Conservation (phyloP, 1,140 invertebrate genomes). For the Cheumatopsyche charites region DNA sequence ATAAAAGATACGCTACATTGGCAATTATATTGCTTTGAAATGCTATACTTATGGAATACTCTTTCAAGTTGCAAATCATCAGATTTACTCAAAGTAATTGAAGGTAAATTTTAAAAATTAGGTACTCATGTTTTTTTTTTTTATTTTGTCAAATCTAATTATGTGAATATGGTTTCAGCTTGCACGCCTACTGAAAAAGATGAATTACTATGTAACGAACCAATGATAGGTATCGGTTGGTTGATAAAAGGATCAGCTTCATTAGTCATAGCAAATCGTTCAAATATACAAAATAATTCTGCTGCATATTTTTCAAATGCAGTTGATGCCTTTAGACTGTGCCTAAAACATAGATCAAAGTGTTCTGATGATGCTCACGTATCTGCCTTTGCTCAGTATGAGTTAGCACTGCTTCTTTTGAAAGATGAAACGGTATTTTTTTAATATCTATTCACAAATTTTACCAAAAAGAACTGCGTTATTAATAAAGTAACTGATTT, state of each 20-base stretch:
- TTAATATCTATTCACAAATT: background rate
- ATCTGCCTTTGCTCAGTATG: conserved; percentile 72
- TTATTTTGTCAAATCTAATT: no score
- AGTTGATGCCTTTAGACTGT: conserved; percentile 60
- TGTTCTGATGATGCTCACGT: conserved; percentile 65
- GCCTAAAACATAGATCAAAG: conserved; percentile 56
- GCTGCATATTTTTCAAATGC: conserved; percentile 54
- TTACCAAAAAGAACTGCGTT: background rate
- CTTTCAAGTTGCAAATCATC: conserved; percentile 66
- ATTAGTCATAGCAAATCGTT: conserved; percentile 55
- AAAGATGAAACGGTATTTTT: conserved; percentile 59
- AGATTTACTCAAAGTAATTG: conserved; percentile 59
- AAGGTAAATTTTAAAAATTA: conserved; percentile 51
- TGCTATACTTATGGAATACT: conserved; percentile 76
- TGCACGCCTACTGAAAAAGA: conserved; percentile 56
- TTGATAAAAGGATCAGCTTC: conserved; percentile 63
- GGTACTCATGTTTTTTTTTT: no score
- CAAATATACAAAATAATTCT: conserved; percentile 12
- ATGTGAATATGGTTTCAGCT: conserved; percentile 37
- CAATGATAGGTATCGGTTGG: conserved; percentile 63
- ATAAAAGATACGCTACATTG: conserved; percentile 57
- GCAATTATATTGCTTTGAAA: conserved; percentile 69
- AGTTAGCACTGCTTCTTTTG: conserved; percentile 65
- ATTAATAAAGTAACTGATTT: background rate
- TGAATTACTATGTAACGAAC: conserved; percentile 55